Percentiles rank a stretch among this genome's conserved stretches.
phyloP scores from a whole-genome alignment of 1,140 invertebrate genomes.

The Magallana gigas region DNA sequence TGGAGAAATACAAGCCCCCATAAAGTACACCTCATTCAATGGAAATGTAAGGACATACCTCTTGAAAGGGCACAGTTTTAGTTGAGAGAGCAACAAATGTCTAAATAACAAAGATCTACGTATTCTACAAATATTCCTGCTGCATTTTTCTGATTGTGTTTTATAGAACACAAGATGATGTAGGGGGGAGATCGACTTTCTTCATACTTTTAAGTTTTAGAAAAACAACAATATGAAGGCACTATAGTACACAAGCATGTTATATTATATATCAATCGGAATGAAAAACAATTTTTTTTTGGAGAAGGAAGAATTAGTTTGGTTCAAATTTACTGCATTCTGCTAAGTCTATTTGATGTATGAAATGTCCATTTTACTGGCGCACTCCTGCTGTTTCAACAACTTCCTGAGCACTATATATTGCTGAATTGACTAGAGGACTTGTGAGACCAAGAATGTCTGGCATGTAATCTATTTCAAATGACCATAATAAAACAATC shows the following conservation, averaged over 20 bases:
- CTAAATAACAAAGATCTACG: not conserved
- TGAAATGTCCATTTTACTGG: not conserved
- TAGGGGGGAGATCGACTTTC: no score
- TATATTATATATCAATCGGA: no score
- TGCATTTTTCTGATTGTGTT: not conserved
- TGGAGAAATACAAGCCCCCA: not conserved
- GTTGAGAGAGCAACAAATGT: not conserved
- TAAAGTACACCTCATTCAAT: constrained; percentile 4
- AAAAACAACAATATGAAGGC: not conserved
- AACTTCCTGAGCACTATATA: not conserved
- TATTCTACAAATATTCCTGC: not conserved
- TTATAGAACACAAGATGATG: no score
- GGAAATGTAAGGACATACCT: not conserved
- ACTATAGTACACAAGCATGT: not conserved
- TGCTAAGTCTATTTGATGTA: not conserved
- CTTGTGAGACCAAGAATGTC: constrained; percentile 1
- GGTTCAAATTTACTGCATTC: not conserved
- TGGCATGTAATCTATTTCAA: not conserved
- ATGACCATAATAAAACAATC: constrained; percentile 27
- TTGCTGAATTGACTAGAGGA: not conserved
- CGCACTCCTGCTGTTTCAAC: not conserved
- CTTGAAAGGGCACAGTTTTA: not conserved
- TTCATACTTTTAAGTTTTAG: no score
- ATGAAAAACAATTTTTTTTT: no score
- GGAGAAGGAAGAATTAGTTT: no score